Evolutionary conservation across 2,888 invertebrate genomes (phyloP).

Genomic region (Cheiracanthium punctorium): DNA sequence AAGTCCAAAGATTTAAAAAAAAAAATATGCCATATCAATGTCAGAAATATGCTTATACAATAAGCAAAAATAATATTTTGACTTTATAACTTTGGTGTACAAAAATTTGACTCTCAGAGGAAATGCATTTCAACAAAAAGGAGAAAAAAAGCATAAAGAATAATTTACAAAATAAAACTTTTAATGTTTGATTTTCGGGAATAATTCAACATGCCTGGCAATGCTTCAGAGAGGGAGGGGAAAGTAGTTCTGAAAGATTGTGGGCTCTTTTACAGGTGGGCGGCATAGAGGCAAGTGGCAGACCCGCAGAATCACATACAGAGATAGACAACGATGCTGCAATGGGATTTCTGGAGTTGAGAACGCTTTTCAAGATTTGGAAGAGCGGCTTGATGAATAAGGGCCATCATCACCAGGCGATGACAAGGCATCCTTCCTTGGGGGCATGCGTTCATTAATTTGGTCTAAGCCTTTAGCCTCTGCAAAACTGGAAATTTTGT

Average conservation of each 20-base stretch:
- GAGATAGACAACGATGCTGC: constrained; percentile 62
- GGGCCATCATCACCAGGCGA: constrained; percentile 42
- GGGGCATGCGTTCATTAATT: constrained; percentile 99
- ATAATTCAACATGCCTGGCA: constrained; percentile 9
- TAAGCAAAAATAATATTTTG: no score
- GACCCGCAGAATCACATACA: constrained; percentile 68
- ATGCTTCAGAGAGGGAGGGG: constrained; percentile 19
- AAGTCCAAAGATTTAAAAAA: no score
- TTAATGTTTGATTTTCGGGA: no score
- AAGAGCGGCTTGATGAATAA: constrained; percentile 44
- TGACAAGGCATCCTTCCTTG: constrained; percentile 78
- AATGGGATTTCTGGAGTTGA: constrained; percentile 44
- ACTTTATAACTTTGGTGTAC: no score
- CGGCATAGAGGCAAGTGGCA: constrained; percentile 66
- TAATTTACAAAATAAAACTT: no score
- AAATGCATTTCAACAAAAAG: no score
- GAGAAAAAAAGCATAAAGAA: no score
- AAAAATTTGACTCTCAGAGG: no score
- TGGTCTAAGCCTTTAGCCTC: constrained; percentile 99
- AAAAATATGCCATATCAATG: no score
- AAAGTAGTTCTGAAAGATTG: constrained; percentile 34
- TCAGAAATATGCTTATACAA: no score
- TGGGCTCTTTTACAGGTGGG: constrained; percentile 66
- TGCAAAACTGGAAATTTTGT: constrained; percentile 98
- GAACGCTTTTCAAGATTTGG: constrained; percentile 58